phyloP scores from a whole-genome alignment of 2,797 vertebrate genomes.

The Xiphophorus birchmanni region DNA sequence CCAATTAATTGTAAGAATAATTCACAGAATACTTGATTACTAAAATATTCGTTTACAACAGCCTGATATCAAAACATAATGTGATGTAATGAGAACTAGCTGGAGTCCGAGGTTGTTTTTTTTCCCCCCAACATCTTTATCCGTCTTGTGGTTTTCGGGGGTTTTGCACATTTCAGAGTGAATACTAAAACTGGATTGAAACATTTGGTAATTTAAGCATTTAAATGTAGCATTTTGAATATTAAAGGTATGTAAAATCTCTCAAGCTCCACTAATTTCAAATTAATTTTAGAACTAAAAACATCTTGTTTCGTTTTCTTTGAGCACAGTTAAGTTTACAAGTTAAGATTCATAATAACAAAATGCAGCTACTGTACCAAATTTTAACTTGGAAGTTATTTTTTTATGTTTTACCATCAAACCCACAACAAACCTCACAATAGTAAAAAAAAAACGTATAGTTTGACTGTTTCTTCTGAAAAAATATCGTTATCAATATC shows the following conservation, averaged over 20 bases:
- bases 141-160: not conserved
- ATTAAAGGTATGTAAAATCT: not conserved
- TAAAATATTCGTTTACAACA: no score
- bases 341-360: constrained; percentile 49
- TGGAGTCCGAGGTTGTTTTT: not conserved
- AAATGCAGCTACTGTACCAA: constrained; percentile 44
- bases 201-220: not conserved
- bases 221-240: not conserved
- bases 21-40: no score
- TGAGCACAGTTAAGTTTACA: constrained; percentile 41
- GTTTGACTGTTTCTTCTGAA: constrained; percentile 40
- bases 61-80: constrained; percentile 1
- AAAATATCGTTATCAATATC: constrained; percentile 52
- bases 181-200: not conserved
- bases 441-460: constrained; percentile 7
- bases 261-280: not conserved
- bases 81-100: constrained; percentile 27
- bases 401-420: constrained; percentile 19
- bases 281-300: constrained; percentile 43
- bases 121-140: not conserved
- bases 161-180: no score
- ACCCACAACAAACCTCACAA: constrained; percentile 25
- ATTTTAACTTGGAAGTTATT: constrained; percentile 41
- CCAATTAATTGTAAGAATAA: no score
- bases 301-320: constrained; percentile 47